Evolutionary conservation across 2,113 vertebrate species (phyloP).

Genomic region (Sitta europaea): DNA sequence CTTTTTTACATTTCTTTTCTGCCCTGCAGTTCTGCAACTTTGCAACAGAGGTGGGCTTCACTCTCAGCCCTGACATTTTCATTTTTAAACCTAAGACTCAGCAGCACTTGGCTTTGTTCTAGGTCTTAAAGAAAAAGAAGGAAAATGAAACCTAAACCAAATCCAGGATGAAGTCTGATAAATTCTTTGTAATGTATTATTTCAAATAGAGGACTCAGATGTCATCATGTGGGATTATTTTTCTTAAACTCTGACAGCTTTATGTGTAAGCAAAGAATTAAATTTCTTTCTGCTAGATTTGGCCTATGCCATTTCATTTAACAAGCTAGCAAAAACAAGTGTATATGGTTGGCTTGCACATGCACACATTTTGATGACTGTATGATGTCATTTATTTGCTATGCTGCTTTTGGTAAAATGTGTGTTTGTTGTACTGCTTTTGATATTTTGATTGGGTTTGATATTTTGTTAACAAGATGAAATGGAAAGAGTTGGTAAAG

Average conservation of each 20-base stretch:
- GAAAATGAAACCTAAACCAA: background rate
- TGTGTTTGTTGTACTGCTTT: slow-evolving; percentile 13
- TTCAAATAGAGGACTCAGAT: slow-evolving; percentile 12
- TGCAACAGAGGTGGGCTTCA: background rate
- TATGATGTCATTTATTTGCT: background rate
- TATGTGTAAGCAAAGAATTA: slow-evolving; percentile 10
- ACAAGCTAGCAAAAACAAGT: background rate
- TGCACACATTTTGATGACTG: background rate
- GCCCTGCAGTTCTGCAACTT: background rate
- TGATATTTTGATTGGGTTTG: background rate
- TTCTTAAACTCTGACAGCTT: slow-evolving; percentile 24
- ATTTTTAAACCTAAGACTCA: background rate
- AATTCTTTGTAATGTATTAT: slow-evolving; percentile 32
- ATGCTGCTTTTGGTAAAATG: background rate
- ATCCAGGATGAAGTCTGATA: background rate
- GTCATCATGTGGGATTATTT: slow-evolving; percentile 23
- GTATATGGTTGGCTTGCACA: background rate
- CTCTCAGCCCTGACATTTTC: background rate
- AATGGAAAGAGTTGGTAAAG: background rate
- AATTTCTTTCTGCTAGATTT: slow-evolving; percentile 2
- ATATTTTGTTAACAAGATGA: background rate
- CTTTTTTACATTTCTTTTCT: background rate
- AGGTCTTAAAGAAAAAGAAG: background rate
- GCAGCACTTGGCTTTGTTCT: slow-evolving; percentile 13
- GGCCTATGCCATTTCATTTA: slow-evolving; percentile 28